Percentiles rank a stretch among this genome's conserved stretches.
Conservation (phyloP, 2,888 invertebrate genomes). For the Serrognathus titanus region DNA sequence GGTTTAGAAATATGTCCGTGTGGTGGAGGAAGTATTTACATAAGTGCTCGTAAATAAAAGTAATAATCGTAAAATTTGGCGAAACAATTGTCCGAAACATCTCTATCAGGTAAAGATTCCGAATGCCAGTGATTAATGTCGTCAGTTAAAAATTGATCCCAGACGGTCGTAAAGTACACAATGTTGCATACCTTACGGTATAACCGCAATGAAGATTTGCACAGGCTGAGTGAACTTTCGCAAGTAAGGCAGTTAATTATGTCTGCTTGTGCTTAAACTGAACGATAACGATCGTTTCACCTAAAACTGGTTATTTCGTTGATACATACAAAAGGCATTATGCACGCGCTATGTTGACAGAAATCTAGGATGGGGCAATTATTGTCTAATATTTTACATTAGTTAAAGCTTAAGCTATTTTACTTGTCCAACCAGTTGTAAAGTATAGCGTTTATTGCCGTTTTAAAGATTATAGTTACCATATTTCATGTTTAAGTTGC, state of each 20-base stretch:
- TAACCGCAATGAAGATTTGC: neutral
- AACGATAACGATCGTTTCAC: neutral
- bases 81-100: slow-evolving; percentile 2
- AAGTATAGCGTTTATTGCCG: slow-evolving; percentile 8
- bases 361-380: slow-evolving; percentile 5
- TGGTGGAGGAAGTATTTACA: slow-evolving; percentile 12
- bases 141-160: neutral
- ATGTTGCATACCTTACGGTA: neutral
- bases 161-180: neutral
- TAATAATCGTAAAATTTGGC: slow-evolving; percentile 23
- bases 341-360: slow-evolving; percentile 8
- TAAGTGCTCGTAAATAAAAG: slow-evolving; percentile 20
- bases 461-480: too few relatives aligned
- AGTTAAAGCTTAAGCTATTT: slow-evolving; percentile 4
- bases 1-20: neutral
- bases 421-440: slow-evolving; percentile 2
- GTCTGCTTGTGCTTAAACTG: too few relatives aligned
- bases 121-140: neutral
- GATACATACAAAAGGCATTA: slow-evolving; percentile 1
- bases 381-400: slow-evolving; percentile 8
- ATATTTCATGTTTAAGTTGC: too few relatives aligned
- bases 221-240: neutral
- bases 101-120: slow-evolving; percentile 3
- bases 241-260: neutral
- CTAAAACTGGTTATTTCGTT: slow-evolving; percentile 10